Evolutionary conservation across 2,113 vertebrate genomes (phyloP).

Genomic region (Pomatostomus ruficeps): DNA sequence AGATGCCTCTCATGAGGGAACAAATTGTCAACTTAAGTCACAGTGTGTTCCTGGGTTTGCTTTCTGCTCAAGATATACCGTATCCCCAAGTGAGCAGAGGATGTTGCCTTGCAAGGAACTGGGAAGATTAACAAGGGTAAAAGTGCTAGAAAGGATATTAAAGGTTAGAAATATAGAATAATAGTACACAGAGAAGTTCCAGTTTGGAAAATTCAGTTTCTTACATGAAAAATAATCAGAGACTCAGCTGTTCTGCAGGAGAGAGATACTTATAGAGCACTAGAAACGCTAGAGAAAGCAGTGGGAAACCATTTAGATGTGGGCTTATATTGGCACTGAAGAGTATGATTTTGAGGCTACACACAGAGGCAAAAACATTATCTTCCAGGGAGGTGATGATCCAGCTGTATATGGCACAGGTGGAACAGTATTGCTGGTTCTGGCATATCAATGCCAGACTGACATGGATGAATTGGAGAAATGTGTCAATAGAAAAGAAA

Average conservation of each 20-base stretch:
- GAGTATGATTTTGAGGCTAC: constrained; percentile 26
- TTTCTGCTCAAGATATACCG: background rate
- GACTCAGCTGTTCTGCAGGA: background rate
- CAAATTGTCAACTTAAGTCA: background rate
- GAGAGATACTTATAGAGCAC: background rate
- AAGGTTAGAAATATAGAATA: background rate
- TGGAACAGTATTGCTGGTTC: background rate
- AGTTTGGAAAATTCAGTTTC: background rate
- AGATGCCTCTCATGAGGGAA: background rate
- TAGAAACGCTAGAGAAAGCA: background rate
- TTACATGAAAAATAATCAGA: background rate
- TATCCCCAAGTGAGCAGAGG: background rate
- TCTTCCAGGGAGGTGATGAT: constrained; percentile 1
- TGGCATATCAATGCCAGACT: background rate
- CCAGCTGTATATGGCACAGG: background rate
- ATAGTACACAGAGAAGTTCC: background rate
- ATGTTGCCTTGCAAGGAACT: background rate
- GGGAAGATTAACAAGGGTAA: background rate
- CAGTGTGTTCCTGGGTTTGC: background rate
- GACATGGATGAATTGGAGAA: background rate
- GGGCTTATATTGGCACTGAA: constrained; percentile 4
- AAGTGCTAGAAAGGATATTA: background rate
- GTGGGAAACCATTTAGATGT: background rate
- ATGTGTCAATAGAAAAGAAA: background rate
- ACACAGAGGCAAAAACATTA: constrained; percentile 1